Conservation (phyloP, 2,888 invertebrate species). For the Portevinia maculata region DNA sequence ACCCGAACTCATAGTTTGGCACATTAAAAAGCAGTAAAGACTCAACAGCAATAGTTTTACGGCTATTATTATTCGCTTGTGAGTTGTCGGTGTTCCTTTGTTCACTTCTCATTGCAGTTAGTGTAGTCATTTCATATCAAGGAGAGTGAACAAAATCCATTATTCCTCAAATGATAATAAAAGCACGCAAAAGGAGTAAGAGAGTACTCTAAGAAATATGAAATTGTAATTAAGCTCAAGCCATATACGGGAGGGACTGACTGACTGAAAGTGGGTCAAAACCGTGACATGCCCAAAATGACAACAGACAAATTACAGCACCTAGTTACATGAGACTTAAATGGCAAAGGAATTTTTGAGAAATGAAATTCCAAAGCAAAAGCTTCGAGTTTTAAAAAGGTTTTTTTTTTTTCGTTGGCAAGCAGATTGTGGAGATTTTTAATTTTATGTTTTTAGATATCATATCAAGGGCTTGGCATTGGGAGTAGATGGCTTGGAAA, state of each 20-base stretch:
- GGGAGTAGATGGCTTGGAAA: too few relatives aligned
- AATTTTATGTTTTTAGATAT: too few relatives aligned
- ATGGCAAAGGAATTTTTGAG: constrained; percentile 6
- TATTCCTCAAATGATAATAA: background rate
- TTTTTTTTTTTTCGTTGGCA: background rate
- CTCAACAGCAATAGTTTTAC: background rate
- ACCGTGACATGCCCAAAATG: constrained; percentile 4
- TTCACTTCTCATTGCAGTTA: background rate
- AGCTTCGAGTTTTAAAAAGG: background rate
- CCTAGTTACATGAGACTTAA: constrained; percentile 1
- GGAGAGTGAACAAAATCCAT: background rate
- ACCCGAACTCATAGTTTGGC: background rate
- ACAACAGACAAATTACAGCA: constrained; percentile 5
- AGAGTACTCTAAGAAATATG: constrained; percentile 13
- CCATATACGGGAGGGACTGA: background rate
- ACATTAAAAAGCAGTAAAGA: constrained; percentile 1
- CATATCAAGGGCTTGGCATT: too few relatives aligned
- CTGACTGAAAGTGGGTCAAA: constrained; percentile 21
- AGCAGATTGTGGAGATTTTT: background rate
- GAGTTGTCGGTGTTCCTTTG: background rate
- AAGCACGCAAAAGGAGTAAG: constrained; percentile 1
- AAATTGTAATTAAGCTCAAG: constrained; percentile 32
- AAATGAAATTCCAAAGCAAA: background rate
- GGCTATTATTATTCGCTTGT: constrained; percentile 11
- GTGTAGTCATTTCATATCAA: constrained; percentile 11